Conservation (phyloP, 2,113 vertebrate species). For the Peromyscus maniculatus region DNA sequence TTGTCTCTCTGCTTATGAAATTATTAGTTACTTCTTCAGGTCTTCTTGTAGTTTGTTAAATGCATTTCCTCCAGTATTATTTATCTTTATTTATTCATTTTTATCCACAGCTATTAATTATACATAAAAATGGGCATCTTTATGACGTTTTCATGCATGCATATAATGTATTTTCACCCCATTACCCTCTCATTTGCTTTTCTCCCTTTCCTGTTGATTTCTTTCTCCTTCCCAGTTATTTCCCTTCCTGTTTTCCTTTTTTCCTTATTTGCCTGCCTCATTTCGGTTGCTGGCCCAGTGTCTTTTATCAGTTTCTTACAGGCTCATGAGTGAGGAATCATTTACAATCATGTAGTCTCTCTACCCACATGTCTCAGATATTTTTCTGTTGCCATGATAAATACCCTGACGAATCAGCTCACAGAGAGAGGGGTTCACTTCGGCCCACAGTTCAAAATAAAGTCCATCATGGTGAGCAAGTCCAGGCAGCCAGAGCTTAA, state of each 20-base stretch:
- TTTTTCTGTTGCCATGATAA: neutral
- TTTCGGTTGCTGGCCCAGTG: neutral
- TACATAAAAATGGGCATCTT: neutral
- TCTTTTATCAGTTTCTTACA: neutral
- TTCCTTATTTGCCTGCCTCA: neutral
- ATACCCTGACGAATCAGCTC: neutral
- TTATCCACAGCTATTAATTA: conserved; percentile 6
- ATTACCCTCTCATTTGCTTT: neutral
- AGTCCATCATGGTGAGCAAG: too few relatives aligned
- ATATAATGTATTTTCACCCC: neutral
- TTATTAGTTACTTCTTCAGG: neutral
- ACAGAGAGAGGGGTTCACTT: neutral
- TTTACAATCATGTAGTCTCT: neutral
- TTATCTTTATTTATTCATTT: neutral
- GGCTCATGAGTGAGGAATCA: neutral
- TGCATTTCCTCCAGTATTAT: neutral
- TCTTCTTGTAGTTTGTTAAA: neutral
- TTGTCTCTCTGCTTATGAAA: neutral
- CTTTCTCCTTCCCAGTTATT: neutral
- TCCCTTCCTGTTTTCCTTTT: neutral
- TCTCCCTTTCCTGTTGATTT: neutral
- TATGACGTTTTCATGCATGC: neutral
- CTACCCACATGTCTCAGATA: neutral
- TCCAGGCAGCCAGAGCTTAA: neutral
- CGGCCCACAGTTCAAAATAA: neutral